These are phyloP conservation scores for Riparia riparia DNA, from an alignment of 2,113 vertebrate species.

Conservation along the genomic window DNA sequence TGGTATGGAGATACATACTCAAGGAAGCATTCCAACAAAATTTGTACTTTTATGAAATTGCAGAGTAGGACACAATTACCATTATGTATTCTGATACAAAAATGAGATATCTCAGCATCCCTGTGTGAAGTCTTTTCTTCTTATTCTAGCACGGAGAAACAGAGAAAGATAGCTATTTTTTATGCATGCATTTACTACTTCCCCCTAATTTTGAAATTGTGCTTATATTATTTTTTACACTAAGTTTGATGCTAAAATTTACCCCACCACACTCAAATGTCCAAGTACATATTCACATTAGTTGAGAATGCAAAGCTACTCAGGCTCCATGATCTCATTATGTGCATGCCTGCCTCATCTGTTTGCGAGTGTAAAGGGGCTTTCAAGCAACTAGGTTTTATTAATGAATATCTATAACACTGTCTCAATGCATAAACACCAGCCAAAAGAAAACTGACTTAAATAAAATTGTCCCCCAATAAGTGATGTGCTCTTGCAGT, in stretches of 20 bases:
- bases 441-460: background rate
- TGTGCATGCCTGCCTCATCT: background rate
- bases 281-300: background rate
- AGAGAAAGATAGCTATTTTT: background rate
- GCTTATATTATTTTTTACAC: background rate
- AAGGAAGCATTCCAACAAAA: background rate
- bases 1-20: background rate
- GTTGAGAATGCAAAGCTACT: background rate
- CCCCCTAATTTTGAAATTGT: background rate
- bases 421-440: background rate
- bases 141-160: background rate
- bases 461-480: rapidly evolving
- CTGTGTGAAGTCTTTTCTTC: background rate
- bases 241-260: background rate
- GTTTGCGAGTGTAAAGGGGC: rapidly evolving
- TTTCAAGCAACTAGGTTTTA: background rate
- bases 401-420: background rate
- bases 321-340: background rate
- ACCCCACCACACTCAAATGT: background rate
- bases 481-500: background rate
- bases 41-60: background rate
- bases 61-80: background rate
- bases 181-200: background rate
- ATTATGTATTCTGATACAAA: background rate
- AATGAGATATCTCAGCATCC: background rate